Base-by-base conservation (phyloP, 2,888 invertebrate species). In the Chymomyza amoena region DNA sequence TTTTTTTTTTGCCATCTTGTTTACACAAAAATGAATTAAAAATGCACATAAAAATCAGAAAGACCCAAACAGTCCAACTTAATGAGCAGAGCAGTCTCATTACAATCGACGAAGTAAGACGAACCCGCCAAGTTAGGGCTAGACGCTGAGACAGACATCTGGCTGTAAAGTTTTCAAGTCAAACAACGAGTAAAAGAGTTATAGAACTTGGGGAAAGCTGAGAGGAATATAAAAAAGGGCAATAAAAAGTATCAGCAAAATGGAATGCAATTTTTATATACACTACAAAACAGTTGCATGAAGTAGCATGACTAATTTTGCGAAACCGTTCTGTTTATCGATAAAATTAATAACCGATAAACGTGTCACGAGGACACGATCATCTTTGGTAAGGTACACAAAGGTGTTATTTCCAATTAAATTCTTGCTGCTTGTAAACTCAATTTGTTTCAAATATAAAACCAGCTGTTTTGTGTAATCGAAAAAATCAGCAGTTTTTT, bases 161-260 rank as follows among this genome's bases (percentile, higher is more conserved):
- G 76, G 72, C 84, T 77, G 78, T 72, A 83, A 86, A 87, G 85
- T 87, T 82, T 65, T 65, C 77, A 82, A 82, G 67, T 82, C 75
- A 87, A 82, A 82, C 72, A 74, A 62, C 39, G 39, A 62, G 32
- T 10, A 39, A 64, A 18, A 56, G 73, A 66, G 61, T 69, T 20
- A 62, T 64, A 75, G 61, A 60, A 68, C 45, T 45, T 45, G 39
- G 39, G 0, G 60, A 60, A 64, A 62, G 25, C 7, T 61, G 60
- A 66, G n/a, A 64, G n/a, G 51, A 66, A 66, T 51, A 66, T 13
- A 65, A 54, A 56, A 56, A 61, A 62, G 36, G 36, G 18, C 15
- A 57, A 18, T 45, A 61, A 18, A 16, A 59, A 69, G 69, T 73
- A 73, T 69, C 60, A 66, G 69, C 45, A 71, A 69, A 64, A 7